Conservation (phyloP, 23 tunicate genomes). For the Styela plicata region DNA sequence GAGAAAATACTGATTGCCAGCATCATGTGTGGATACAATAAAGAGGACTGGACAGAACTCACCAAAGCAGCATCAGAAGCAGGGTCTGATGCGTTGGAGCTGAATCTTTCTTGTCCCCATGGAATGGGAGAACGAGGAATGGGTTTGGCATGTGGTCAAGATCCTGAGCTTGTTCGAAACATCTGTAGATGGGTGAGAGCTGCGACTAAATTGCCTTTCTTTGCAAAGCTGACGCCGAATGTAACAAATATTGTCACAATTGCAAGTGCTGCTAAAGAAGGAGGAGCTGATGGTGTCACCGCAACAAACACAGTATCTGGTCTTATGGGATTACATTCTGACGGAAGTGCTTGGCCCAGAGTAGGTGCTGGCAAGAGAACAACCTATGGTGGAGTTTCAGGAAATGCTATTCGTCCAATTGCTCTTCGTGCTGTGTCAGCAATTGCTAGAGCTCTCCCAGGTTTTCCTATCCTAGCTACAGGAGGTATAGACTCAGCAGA, state of each 20-base stretch:
- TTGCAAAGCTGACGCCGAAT: constrained; percentile 98
- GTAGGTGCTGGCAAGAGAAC: constrained; percentile 77
- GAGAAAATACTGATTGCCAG: constrained; percentile 93
- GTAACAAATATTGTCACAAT: constrained; percentile 87
- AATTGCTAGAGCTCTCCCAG: constrained; percentile 79
- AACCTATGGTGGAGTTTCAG: constrained; percentile 99
- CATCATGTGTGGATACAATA: constrained; percentile 85
- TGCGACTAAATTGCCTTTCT: constrained; percentile 85
- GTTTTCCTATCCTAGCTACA: constrained; percentile 92
- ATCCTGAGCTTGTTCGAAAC: constrained; percentile 86
- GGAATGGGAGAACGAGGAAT: constrained; percentile 99
- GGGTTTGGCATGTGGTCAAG: constrained; percentile 99
- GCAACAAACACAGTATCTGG: constrained; percentile 99
- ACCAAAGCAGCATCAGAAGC: constrained; percentile 80
- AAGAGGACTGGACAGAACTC: constrained; percentile 87
- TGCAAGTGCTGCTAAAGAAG: constrained; percentile 92
- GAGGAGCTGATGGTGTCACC: constrained; percentile 99
- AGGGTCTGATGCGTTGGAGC: constrained; percentile 94
- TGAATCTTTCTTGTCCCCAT: constrained; percentile 98
- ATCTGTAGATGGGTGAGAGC: constrained; percentile 95
- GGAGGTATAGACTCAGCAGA: constrained; percentile 99
- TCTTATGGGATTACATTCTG: constrained; percentile 83
- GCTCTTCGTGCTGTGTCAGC: constrained; percentile 96
- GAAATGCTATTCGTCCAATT: constrained; percentile 96
- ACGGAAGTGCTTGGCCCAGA: constrained; percentile 90